Percentiles rank a stretch among this genome's conserved stretches.
Conservation (phyloP, 2,113 vertebrate species). For the Ammodramus savannarum region DNA sequence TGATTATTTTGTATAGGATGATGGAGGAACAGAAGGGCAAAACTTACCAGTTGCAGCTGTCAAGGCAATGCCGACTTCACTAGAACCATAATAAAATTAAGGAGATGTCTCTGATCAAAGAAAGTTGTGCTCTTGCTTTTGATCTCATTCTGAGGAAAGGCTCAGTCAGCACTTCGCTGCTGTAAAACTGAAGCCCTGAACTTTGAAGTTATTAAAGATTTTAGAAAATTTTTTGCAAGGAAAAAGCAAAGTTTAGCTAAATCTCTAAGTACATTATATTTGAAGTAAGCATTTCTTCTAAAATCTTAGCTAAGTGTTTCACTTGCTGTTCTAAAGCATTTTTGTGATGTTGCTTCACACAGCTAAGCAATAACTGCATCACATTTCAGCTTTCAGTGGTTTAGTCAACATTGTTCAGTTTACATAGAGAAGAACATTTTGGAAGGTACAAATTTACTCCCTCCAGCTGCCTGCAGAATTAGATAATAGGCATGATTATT, state of each 20-base stretch:
- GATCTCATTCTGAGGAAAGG: neutral
- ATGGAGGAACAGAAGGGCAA: neutral
- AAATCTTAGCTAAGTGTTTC: neutral
- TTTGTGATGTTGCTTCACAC: neutral
- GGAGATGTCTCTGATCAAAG: slow-evolving; percentile 33
- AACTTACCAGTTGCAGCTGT: neutral
- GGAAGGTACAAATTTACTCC: neutral
- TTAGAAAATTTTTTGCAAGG: neutral
- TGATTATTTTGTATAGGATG: neutral
- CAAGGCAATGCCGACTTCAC: neutral
- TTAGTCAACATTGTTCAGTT: neutral
- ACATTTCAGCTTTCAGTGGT: neutral
- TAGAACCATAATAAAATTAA: slow-evolving; percentile 13
- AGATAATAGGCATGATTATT: neutral
- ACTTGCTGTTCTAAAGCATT: neutral
- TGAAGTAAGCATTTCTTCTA: slow-evolving; percentile 2
- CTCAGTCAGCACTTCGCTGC: slow-evolving; percentile 23
- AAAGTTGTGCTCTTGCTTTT: slow-evolving; percentile 21
- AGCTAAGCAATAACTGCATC: neutral
- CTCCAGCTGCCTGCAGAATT: neutral
- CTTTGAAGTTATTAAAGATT: slow-evolving; percentile 36
- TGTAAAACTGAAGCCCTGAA: slow-evolving; percentile 14
- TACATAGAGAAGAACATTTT: neutral
- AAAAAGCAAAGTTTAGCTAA: slow-evolving; percentile 18
- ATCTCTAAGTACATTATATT: neutral